These are phyloP conservation scores for Drosophila prostipennis DNA, from an alignment of 2,888 invertebrate genomes.

Conservation along the genomic window DNA sequence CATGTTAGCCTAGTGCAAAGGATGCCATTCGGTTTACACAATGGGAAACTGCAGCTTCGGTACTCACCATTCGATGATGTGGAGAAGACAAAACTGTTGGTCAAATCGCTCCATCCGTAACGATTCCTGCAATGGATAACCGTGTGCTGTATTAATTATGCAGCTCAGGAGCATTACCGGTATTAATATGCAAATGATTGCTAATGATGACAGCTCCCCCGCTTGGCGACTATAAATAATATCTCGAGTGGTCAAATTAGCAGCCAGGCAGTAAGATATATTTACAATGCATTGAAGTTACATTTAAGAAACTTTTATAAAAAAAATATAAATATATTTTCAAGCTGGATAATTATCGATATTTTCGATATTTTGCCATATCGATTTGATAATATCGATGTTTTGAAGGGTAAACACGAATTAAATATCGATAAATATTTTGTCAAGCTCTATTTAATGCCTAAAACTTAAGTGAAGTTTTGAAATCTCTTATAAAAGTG, in stretches of 20 bases:
- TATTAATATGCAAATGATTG: slow-evolving; percentile 54
- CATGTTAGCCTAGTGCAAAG: background rate
- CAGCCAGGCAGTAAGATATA: background rate
- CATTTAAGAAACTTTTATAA: no score
- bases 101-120: slow-evolving; percentile 88
- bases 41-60: no score
- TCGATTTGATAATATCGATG: no score
- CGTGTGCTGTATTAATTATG: slow-evolving; percentile 52
- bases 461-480: no score
- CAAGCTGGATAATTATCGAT: no score
- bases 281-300: no score
- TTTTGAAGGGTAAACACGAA: no score
- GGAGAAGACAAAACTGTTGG: slow-evolving; percentile 87
- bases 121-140: slow-evolving; percentile 85
- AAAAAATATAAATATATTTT: no score
- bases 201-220: slow-evolving; percentile 39
- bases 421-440: no score
- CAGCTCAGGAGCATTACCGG: slow-evolving; percentile 43
- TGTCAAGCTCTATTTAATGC: no score
- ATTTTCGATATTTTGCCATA: no score
- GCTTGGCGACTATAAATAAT: slow-evolving; percentile 31
- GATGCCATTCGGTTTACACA: background rate
- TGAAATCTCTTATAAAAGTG: no score
- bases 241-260: slow-evolving; percentile 16
- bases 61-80: slow-evolving; percentile 87